Evolutionary conservation across 2,113 vertebrate genomes (phyloP).

Genomic region (Perccottus glenii): DNA sequence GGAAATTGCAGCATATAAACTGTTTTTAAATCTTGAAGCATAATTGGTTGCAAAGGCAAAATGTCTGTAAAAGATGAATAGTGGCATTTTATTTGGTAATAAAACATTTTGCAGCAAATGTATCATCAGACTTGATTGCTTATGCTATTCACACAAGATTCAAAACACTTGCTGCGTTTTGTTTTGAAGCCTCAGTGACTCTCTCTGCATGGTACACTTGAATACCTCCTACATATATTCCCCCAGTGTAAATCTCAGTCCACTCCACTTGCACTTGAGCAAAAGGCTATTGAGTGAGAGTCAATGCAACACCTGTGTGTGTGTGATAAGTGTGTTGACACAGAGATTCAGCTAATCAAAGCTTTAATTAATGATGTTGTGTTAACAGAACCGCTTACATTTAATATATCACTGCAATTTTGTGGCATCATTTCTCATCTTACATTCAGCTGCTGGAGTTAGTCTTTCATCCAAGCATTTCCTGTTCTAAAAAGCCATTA

Average conservation of each 20-base stretch:
- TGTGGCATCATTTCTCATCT: background rate
- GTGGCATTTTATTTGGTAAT: background rate
- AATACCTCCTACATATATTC: background rate
- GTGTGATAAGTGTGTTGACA: constrained; percentile 24
- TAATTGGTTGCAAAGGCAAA: background rate
- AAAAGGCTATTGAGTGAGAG: background rate
- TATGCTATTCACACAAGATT: background rate
- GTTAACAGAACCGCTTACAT: constrained; percentile 14
- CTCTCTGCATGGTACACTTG: background rate
- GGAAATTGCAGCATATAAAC: background rate
- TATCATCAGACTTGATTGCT: background rate
- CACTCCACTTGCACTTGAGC: background rate
- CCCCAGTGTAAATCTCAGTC: background rate
- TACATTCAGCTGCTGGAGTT: background rate
- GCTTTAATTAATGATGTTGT: constrained; percentile 24
- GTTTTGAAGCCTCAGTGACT: background rate
- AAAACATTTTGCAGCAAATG: background rate
- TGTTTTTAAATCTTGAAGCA: background rate
- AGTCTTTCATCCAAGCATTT: background rate
- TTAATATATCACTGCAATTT: constrained; percentile 26
- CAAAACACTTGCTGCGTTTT: background rate
- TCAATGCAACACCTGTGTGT: constrained; percentile 8
- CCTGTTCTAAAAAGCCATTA: background rate
- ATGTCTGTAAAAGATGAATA: background rate
- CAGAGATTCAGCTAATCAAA: constrained; percentile 19